phyloP scores from a whole-genome alignment of 2,797 vertebrate genomes.

The Micrastur ruficollis region DNA sequence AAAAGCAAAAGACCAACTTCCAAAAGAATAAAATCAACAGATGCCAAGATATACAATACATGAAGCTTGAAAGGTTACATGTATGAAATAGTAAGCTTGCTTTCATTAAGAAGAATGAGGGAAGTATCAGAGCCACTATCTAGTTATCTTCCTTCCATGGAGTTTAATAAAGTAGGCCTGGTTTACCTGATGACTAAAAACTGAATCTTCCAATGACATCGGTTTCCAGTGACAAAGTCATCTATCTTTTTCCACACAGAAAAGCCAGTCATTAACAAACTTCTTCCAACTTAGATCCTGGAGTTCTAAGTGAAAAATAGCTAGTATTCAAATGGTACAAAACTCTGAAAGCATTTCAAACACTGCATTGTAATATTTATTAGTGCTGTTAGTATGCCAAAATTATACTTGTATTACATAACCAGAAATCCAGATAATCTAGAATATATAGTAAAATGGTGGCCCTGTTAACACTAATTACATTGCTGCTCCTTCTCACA shows the following conservation, averaged over 20 bases:
- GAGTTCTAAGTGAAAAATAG: not conserved
- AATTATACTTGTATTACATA: not conserved
- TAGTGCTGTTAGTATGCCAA: not conserved
- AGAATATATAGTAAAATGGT: not conserved
- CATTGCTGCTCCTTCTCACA: not conserved
- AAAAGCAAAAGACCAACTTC: not conserved
- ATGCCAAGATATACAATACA: not conserved
- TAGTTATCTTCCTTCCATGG: not conserved
- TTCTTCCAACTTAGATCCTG: not conserved
- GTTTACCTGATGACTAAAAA: not conserved
- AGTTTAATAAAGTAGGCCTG: not conserved
- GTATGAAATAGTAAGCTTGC: not conserved
- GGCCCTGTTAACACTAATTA: not conserved
- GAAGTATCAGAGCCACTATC: not conserved
- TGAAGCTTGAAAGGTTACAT: not conserved
- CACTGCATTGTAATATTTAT: not conserved
- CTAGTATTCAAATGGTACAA: not conserved
- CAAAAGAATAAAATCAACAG: not conserved
- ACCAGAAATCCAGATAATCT: not conserved
- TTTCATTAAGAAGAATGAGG: not conserved
- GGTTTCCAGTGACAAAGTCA: not conserved
- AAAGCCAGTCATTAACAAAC: not conserved
- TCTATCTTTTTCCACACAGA: not conserved
- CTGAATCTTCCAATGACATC: not conserved
- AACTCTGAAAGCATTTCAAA: not conserved